A percentile compares a stretch with the other conserved stretches of the same genome.
Evolutionary conservation across 2,113 vertebrate species (phyloP).

Genomic region (Gobio gobio): DNA sequence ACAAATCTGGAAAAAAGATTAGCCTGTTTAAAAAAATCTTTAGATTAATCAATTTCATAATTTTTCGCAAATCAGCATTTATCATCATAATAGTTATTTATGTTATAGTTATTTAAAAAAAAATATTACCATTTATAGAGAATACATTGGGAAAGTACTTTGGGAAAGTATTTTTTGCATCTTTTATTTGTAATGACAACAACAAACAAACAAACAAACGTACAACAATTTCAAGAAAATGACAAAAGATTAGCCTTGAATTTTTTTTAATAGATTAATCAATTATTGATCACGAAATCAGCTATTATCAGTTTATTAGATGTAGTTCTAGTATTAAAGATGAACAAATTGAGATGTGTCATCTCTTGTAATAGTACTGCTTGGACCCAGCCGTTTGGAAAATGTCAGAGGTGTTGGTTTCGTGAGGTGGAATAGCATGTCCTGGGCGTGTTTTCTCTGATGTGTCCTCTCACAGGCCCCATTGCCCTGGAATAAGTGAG

Average conservation of each 20-base stretch:
- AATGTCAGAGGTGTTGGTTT: constrained; percentile 16
- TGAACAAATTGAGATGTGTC: neutral
- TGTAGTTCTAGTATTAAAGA: neutral
- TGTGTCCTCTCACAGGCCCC: constrained; percentile 10
- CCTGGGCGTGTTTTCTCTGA: neutral
- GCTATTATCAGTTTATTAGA: neutral
- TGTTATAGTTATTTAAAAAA: no score
- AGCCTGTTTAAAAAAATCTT: no score
- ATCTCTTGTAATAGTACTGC: neutral
- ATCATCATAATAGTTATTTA: no score
- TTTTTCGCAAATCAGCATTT: no score
- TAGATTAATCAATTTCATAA: no score
- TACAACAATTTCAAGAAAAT: no score
- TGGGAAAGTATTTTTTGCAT: neutral
- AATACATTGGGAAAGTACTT: neutral
- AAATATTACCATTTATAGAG: no score
- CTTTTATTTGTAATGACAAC: neutral
- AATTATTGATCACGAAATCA: neutral
- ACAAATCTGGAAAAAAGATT: neutral
- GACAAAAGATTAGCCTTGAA: neutral
- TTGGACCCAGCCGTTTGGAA: neutral
- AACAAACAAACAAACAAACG: neutral
- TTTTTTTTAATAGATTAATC: neutral
- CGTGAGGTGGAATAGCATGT: neutral
- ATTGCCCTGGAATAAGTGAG: constrained; percentile 42